Conservation (phyloP, 2,797 vertebrate species). For the Myotis pilosus region DNA sequence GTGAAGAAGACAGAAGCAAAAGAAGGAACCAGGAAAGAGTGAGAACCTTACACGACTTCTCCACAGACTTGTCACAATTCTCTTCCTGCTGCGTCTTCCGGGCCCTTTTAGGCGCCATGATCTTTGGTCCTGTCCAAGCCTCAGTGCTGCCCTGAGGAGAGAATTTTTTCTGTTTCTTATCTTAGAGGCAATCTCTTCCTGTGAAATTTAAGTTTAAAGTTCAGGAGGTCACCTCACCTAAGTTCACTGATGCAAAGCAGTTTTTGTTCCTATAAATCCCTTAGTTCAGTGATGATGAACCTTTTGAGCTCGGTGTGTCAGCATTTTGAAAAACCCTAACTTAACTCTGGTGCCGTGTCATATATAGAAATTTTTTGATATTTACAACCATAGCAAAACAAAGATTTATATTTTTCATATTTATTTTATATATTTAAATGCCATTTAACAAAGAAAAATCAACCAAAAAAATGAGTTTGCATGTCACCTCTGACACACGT, state of each 20-base stretch:
- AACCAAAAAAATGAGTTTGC: no score
- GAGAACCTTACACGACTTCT: conserved; percentile 91
- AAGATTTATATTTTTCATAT: no score
- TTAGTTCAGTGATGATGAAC: no score
- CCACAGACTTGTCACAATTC: conserved; percentile 98
- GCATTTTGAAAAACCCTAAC: no score
- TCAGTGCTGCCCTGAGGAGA: conserved; percentile 67
- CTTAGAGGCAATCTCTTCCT: conserved; percentile 78
- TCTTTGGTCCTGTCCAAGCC: conserved; percentile 48
- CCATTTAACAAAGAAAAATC: no score
- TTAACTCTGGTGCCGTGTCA: no score
- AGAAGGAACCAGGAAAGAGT: not conserved
- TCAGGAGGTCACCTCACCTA: conserved; percentile 72
- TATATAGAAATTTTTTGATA: no score
- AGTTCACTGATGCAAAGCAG: not conserved
- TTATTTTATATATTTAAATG: no score
- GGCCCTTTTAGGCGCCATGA: conserved; percentile 91
- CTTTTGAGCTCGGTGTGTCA: no score
- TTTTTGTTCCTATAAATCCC: not conserved
- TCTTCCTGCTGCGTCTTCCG: conserved; percentile 93
- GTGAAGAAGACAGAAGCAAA: not conserved
- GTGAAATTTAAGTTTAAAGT: conserved; percentile 94
- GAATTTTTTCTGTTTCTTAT: conserved; percentile 87
- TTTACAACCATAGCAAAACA: no score
- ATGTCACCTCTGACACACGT: no score